phyloP scores from a whole-genome alignment of 2,888 invertebrate species.

The Aquatica leii region DNA sequence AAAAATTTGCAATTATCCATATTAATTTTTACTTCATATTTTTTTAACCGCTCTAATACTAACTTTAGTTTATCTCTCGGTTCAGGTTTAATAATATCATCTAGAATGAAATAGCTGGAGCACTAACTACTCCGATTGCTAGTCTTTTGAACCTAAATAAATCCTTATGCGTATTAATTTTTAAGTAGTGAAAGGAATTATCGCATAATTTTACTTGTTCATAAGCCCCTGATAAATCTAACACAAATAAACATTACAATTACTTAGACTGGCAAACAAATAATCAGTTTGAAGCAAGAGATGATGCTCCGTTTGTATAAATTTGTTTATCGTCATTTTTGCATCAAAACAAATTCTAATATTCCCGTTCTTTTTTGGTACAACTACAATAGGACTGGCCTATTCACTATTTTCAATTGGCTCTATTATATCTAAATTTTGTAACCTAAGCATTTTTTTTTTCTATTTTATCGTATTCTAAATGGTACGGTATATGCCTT shows the following conservation, averaged over 20 bases:
- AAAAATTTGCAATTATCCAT: no score
- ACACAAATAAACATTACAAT: slow-evolving; percentile 41
- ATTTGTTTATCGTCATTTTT: no score
- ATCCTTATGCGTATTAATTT: slow-evolving; percentile 45
- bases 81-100: slow-evolving; percentile 39
- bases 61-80: slow-evolving; percentile 25
- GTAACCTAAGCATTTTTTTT: no score
- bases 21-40: no score
- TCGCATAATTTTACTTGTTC: slow-evolving; percentile 44
- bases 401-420: no score
- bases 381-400: no score
- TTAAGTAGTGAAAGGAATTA: slow-evolving; percentile 39
- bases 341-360: slow-evolving; percentile 51
- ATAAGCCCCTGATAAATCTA: slow-evolving; percentile 47
- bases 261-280: slow-evolving; percentile 45
- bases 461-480: no score
- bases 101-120: slow-evolving; percentile 41
- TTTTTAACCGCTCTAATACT: no score
- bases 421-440: no score
- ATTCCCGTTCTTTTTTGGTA: no score
- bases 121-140: slow-evolving; percentile 43
- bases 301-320: slow-evolving; percentile 45
- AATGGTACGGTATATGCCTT: no score
- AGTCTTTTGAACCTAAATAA: slow-evolving; percentile 42
- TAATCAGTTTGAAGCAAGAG: slow-evolving; percentile 49